Conservation (phyloP, 1,140 invertebrate genomes). For the Caenorhabditis inopinata region DNA sequence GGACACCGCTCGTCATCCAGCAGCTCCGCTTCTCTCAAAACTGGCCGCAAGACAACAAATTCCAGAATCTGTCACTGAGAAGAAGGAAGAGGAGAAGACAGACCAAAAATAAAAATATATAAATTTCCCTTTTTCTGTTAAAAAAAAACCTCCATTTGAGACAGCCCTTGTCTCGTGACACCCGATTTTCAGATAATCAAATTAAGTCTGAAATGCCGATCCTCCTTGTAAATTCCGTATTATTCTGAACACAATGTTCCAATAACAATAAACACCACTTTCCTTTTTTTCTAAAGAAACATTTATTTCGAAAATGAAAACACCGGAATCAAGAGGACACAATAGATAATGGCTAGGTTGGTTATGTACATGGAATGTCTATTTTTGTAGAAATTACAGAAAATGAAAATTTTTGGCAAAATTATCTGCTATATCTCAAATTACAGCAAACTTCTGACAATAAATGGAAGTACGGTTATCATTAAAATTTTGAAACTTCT, state of each 20-base stretch:
- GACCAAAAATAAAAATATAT: neutral
- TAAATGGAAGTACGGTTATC: too few species aligned
- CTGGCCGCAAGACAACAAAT: constrained; percentile 10
- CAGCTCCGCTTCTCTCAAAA: constrained; percentile 37
- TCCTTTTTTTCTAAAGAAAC: neutral
- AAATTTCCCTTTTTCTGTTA: too few species aligned
- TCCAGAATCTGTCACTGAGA: neutral
- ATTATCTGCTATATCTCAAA: too few species aligned
- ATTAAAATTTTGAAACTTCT: too few species aligned
- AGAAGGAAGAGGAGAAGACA: constrained; percentile 36
- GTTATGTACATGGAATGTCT: constrained; percentile 26
- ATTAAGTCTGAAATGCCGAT: too few species aligned
- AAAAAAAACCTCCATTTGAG: too few species aligned
- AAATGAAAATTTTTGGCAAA: too few species aligned
- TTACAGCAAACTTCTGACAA: too few species aligned
- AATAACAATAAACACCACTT: neutral
- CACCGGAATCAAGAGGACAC: too few species aligned
- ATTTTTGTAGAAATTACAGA: too few species aligned
- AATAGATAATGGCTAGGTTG: neutral
- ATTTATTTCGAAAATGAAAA: neutral
- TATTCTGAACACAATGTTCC: neutral
- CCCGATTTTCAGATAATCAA: neutral
- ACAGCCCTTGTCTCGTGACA: neutral
- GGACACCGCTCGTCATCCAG: constrained; percentile 37
- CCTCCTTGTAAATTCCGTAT: too few species aligned